These are phyloP conservation scores for Symphodus melops DNA, from an alignment of 2,113 vertebrate species.

Conservation along the genomic window DNA sequence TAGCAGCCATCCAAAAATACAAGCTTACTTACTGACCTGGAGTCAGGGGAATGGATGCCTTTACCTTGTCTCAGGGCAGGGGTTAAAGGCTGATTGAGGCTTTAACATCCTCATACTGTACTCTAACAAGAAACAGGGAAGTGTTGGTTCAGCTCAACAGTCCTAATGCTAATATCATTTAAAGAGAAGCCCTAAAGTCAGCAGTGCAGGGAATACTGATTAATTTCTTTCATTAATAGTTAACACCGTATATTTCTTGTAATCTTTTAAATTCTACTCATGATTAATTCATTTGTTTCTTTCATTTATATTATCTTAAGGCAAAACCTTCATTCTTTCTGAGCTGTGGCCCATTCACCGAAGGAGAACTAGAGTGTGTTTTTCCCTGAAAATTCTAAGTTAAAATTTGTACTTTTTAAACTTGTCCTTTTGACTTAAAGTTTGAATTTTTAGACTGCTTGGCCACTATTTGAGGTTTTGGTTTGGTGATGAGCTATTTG, in stretches of 20 bases:
- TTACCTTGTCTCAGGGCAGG: constrained; percentile 69
- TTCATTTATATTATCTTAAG: constrained; percentile 35
- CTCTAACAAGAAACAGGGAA: constrained; percentile 31
- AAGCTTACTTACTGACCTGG: constrained; percentile 76
- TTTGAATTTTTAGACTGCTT: constrained; percentile 13
- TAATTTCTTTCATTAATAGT: constrained; percentile 6
- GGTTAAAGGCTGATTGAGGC: constrained; percentile 71
- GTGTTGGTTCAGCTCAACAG: constrained; percentile 40
- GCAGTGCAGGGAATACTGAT: background rate
- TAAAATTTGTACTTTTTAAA: constrained; percentile 30
- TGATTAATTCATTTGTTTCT: constrained; percentile 12
- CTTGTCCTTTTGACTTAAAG: constrained; percentile 20
- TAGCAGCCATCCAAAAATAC: constrained; percentile 80
- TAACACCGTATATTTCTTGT: constrained; percentile 5
- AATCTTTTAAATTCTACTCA: constrained; percentile 5
- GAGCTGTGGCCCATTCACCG: constrained; percentile 41
- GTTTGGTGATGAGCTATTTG: background rate
- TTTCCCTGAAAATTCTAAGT: constrained; percentile 13
- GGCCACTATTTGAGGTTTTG: background rate
- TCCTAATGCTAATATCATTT: constrained; percentile 34
- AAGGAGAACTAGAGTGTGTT: constrained; percentile 37
- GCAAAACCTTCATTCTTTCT: constrained; percentile 29
- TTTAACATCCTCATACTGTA: constrained; percentile 27
- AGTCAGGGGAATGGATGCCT: constrained; percentile 70
- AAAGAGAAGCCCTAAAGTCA: constrained; percentile 29